Evolutionary conservation across 92 coral and sea anemone species (phyloP), one percentile per base, ranked within the genome.

Genomic region (Epizoanthus ramosus): DNA sequence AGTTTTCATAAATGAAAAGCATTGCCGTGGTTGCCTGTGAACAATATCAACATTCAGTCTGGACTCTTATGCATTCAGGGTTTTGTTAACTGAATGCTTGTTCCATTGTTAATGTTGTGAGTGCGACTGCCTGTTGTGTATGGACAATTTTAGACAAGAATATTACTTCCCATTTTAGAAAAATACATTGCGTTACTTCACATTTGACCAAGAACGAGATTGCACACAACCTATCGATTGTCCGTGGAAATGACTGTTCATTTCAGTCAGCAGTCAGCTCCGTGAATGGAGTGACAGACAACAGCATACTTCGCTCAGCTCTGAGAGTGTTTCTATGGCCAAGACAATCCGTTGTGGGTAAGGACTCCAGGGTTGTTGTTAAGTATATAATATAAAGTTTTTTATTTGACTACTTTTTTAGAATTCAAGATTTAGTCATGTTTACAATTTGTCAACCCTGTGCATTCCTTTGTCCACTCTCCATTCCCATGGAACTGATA

Each of bases 311-410:
- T n/a, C 2, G 22, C 28, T 85, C 87, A 28, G 84, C 79, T 41
- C 75, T 92, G 21, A 85, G 98, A 45, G 90, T 95, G 39, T 91
- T 87, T 72, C 59, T 95, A 9, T 95, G 98, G 98, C 98, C 95
- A 45, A 91, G 98, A 60, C 84, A 87, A 60, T 90, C 98, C 13
- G 89, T 92, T 71, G 67, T 87, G 1, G 98, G 98, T 95, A 86
- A 57, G 94, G 21, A 9, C 16, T 9, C 18, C 21, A 6, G 23
- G 33, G 14, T 4, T 1, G 8, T 18, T 52, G 58, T n/a, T 37
- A 25, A 8, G 13, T 4, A 37, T 17, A 4, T 31, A 47, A 25
- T 24, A 25, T 33, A 8, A 39, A 18, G 31, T 14, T 8, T 14
- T 43, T 23, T 39, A 35, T 21, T 67, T 63, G n/a, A 28, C n/a